These are phyloP conservation scores for Glaucomys volans DNA, from an alignment of 2,113 vertebrate genomes.

Conservation along the genomic window DNA sequence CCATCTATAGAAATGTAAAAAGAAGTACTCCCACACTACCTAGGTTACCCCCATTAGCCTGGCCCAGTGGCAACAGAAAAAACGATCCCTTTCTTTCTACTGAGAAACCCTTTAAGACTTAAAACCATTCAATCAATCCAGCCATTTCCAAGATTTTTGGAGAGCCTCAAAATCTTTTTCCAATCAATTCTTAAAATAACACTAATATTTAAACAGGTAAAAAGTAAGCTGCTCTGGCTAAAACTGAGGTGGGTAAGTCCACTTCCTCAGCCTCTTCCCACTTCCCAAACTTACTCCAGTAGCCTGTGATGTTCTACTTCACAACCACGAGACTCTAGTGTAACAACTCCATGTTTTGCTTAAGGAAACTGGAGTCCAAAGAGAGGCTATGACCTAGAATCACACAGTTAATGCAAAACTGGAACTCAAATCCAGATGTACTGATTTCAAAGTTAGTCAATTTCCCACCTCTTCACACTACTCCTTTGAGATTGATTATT, in stretches of 20 bases:
- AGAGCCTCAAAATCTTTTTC: conserved; percentile 21
- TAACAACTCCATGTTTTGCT: neutral
- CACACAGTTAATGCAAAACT: neutral
- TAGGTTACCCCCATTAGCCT: neutral
- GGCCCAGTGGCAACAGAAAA: neutral
- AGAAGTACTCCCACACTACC: neutral
- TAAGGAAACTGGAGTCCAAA: conserved; percentile 20
- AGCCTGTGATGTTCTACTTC: conserved; percentile 30
- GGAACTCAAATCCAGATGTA: conserved; percentile 2
- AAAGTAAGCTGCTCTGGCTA: conserved; percentile 11
- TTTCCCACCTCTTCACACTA: neutral
- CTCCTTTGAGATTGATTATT: neutral
- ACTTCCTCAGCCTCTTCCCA: conserved; percentile 49
- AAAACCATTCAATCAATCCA: neutral
- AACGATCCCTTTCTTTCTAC: neutral
- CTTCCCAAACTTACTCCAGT: conserved; percentile 15
- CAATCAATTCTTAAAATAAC: conserved; percentile 51
- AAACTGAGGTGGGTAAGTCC: neutral
- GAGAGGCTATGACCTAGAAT: neutral
- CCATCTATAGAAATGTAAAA: neutral
- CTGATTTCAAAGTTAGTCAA: neutral
- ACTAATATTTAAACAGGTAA: conserved; percentile 51
- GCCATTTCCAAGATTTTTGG: neutral
- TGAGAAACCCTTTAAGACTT: conserved; percentile 35
- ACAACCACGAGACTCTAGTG: neutral